Percentiles rank a stretch among this genome's conserved stretches.
Evolutionary conservation across 2,888 invertebrate genomes (phyloP).

Genomic region (Acanthopleura granulata): DNA sequence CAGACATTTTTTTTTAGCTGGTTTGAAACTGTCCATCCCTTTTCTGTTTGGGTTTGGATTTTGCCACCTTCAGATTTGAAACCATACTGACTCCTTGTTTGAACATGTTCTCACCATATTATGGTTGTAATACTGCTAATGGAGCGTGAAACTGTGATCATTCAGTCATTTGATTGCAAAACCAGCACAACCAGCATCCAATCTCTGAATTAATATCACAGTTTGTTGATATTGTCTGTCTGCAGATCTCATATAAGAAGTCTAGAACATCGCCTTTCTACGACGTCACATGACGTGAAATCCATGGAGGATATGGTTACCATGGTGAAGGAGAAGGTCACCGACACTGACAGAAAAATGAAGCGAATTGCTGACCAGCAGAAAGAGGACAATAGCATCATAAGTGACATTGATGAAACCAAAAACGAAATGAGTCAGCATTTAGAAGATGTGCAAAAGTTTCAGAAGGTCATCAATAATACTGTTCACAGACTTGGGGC

Average conservation of each 20-base stretch:
- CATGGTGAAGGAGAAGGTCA: not conserved
- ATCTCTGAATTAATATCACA: too few species aligned
- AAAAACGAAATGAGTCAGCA: not conserved
- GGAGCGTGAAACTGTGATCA: too few species aligned
- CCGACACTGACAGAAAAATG: not conserved
- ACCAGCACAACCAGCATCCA: too few species aligned
- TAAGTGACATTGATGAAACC: not conserved
- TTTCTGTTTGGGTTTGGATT: too few species aligned
- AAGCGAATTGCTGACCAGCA: not conserved
- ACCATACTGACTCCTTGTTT: too few species aligned
- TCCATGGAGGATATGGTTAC: not conserved
- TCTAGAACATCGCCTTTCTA: not conserved
- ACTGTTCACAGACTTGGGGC: not conserved
- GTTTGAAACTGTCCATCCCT: too few species aligned
- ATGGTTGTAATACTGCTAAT: too few species aligned
- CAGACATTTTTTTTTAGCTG: too few species aligned
- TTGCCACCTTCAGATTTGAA: too few species aligned
- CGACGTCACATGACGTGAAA: not conserved
- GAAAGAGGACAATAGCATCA: not conserved
- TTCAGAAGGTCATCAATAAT: not conserved
- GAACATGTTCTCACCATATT: too few species aligned
- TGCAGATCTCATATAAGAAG: constrained; percentile 1
- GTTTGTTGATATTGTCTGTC: not conserved
- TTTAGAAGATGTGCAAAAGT: not conserved
- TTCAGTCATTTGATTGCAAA: too few species aligned